Evolutionary conservation across 2,113 vertebrate genomes (phyloP).

Genomic region (Alligator sinensis): DNA sequence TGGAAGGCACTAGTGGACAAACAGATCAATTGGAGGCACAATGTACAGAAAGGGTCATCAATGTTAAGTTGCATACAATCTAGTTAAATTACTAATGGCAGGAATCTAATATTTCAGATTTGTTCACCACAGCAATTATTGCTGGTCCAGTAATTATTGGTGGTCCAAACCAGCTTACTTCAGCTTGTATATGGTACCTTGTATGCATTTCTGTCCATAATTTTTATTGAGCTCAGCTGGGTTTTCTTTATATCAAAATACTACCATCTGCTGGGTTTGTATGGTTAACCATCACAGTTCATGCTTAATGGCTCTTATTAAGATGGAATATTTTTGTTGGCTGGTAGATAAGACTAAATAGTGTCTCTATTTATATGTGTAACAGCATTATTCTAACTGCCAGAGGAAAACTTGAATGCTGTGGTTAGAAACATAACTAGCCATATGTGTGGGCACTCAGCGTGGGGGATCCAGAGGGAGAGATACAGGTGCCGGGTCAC

Average conservation of each 20-base stretch:
- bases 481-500: not conserved
- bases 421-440: not conserved
- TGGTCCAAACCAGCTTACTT: not conserved
- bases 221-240: constrained; percentile 40
- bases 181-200: not conserved
- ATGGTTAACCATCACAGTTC: constrained; percentile 57
- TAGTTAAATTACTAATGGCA: no score
- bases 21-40: rapidly evolving
- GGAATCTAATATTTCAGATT: no score
- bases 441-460: not conserved
- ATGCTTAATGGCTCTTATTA: constrained; percentile 53
- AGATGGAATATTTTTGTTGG: constrained; percentile 35
- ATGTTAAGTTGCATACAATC: no score
- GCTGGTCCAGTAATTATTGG: not conserved
- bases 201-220: not conserved
- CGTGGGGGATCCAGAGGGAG: not conserved
- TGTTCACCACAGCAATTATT: rapidly evolving
- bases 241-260: constrained; percentile 56
- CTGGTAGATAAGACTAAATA: not conserved
- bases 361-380: not conserved
- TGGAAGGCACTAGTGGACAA: rapidly evolving
- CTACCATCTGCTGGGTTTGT: constrained; percentile 52
- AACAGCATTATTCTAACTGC: not conserved
- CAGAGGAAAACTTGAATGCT: not conserved
- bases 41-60: not conserved